These are phyloP conservation scores for Myotis pilosus DNA, from an alignment of 2,797 vertebrate genomes.

Conservation along the genomic window DNA sequence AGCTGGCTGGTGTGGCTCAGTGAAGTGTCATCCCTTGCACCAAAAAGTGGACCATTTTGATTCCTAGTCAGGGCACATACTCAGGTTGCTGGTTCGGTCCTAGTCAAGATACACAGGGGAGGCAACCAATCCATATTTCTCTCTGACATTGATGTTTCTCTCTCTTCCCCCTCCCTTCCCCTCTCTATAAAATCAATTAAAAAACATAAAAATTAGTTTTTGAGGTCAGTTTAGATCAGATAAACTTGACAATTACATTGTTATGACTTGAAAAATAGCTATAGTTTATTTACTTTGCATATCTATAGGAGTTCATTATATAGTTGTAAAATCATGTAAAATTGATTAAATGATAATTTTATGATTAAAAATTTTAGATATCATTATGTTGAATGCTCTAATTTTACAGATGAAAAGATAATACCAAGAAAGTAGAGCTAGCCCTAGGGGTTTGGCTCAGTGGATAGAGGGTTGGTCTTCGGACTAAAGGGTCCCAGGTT, in stretches of 20 bases:
- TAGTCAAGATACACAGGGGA: neutral
- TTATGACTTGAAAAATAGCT: constrained; percentile 39
- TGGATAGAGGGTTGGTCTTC: no score
- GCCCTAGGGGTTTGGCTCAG: no score
- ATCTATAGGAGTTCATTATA: neutral
- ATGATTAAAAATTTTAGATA: constrained; percentile 7
- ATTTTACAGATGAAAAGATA: constrained; percentile 38
- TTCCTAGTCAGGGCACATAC: neutral
- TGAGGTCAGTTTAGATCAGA: constrained; percentile 41
- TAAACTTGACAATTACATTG: constrained; percentile 6
- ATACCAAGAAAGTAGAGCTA: constrained; percentile 22
- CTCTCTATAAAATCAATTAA: neutral
- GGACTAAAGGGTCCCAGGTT: no score
- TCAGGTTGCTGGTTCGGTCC: neutral
- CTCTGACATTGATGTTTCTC: neutral
- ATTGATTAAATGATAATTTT: constrained; percentile 32
- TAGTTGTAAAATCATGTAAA: constrained; percentile 36
- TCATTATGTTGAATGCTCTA: neutral
- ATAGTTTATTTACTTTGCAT: constrained; percentile 26
- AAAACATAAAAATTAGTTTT: neutral
- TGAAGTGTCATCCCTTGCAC: neutral
- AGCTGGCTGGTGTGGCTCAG: neutral
- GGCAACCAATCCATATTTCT: neutral
- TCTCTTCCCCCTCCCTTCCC: neutral
- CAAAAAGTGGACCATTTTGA: neutral